These are phyloP conservation scores for Pseudochirops corinnae DNA, from an alignment of 2,797 vertebrate genomes.

Conservation along the genomic window DNA sequence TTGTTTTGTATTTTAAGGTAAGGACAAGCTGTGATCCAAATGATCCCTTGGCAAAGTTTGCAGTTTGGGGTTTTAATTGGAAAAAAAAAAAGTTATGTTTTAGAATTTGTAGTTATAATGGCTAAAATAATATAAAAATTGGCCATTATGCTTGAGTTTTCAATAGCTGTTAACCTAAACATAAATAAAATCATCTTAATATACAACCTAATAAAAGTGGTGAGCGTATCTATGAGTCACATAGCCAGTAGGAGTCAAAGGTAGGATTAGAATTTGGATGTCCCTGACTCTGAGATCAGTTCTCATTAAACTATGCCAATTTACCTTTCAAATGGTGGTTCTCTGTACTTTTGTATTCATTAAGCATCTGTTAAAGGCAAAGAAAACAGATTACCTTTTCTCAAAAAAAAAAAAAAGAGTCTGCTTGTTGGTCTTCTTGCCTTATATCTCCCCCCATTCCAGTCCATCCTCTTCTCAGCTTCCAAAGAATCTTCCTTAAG, in stretches of 20 bases:
- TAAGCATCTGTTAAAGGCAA: neutral
- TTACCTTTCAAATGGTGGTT: neutral
- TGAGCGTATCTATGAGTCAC: neutral
- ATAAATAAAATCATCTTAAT: neutral
- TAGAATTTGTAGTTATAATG: neutral
- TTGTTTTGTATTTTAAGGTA: neutral
- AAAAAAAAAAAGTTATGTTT: neutral
- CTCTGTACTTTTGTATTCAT: neutral
- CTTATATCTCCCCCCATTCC: neutral
- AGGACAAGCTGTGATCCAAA: neutral
- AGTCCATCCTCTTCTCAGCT: neutral
- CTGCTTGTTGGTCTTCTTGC: neutral
- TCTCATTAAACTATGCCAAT: neutral
- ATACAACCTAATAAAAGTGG: neutral
- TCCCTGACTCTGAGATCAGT: neutral
- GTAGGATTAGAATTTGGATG: neutral
- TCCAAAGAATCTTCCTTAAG: neutral
- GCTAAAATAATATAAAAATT: neutral
- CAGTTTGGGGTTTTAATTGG: neutral
- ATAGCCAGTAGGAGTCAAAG: neutral
- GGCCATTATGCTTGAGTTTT: neutral
- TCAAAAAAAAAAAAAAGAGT: neutral
- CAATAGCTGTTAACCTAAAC: neutral
- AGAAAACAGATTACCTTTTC: neutral
- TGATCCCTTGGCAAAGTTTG: neutral